phyloP scores from a whole-genome alignment of 2,797 vertebrate species.

The Sebastes vulpes region DNA sequence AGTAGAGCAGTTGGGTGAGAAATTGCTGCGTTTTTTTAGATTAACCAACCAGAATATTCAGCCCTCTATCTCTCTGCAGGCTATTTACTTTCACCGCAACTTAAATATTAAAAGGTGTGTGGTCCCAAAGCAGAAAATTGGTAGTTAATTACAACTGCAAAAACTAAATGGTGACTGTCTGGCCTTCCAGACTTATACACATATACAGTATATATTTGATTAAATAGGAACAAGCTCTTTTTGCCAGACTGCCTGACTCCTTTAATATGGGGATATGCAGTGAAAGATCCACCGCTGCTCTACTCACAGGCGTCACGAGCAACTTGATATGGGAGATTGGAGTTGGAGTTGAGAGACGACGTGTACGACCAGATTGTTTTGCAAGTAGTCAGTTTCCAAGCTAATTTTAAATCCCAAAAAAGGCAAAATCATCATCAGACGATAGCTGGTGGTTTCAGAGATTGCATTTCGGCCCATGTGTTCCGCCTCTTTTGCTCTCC shows the following conservation, averaged over 20 bases:
- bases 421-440: too few species aligned
- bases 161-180: neutral
- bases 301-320: neutral
- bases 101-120: neutral
- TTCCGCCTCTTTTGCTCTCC: too few species aligned
- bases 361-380: too few species aligned
- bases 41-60: neutral
- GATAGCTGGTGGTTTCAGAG: too few species aligned
- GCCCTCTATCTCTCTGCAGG: neutral
- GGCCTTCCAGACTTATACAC: neutral
- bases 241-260: neutral
- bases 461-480: too few species aligned
- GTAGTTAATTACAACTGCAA: neutral
- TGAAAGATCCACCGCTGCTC: neutral
- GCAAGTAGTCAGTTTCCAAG: too few species aligned
- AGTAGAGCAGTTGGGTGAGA: neutral
- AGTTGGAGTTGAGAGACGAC: too few species aligned
- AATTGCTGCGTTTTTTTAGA: constrained; percentile 5
- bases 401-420: too few species aligned
- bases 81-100: neutral
- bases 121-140: neutral
- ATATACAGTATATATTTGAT: neutral
- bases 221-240: neutral
- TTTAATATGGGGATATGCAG: neutral
- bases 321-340: too few species aligned